A percentile compares a stretch with the other conserved stretches of the same genome.
phyloP scores from a whole-genome alignment of 2,888 invertebrate species.

The Cheilosia urbana region DNA sequence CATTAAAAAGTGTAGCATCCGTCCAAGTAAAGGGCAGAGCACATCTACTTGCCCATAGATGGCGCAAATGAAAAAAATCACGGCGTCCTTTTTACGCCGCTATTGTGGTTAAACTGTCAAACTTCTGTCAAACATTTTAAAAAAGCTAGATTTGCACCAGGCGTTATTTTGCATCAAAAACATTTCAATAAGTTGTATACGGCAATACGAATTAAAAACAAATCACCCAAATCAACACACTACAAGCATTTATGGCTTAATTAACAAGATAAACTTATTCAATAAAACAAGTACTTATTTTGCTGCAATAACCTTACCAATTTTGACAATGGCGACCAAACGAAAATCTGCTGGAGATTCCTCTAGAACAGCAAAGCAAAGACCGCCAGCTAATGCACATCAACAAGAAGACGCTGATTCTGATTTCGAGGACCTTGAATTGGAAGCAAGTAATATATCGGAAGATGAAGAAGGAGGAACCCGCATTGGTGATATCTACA shows the following conservation, averaged over 20 bases:
- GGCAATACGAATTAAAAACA: background rate
- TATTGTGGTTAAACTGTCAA: slow-evolving; percentile 38
- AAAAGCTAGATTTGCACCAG: slow-evolving; percentile 42
- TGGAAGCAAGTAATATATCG: slow-evolving; percentile 80
- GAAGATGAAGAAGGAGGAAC: slow-evolving; percentile 87
- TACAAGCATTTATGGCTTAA: slow-evolving; percentile 36
- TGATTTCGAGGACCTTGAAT: slow-evolving; percentile 70
- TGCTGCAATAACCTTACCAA: background rate
- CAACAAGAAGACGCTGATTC: slow-evolving; percentile 8
- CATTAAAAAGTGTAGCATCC: background rate
- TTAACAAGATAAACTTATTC: background rate
- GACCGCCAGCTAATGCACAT: slow-evolving; percentile 17
- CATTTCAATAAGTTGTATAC: background rate
- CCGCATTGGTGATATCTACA: slow-evolving; percentile 91
- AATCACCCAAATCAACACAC: background rate
- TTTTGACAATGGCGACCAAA: slow-evolving; percentile 57
- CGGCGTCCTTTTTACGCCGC: slow-evolving; percentile 17
- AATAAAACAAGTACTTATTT: background rate
- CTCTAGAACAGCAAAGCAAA: slow-evolving; percentile 33
- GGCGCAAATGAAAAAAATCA: background rate
- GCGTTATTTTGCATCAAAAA: slow-evolving; percentile 61
- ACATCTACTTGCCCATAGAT: slow-evolving; percentile 16
- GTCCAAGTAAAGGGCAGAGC: background rate
- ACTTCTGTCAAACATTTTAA: slow-evolving; percentile 58
- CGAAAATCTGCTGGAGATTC: slow-evolving; percentile 49